Conservation (phyloP, 1,140 invertebrate species). For the Drosophila kurseongensis region DNA sequence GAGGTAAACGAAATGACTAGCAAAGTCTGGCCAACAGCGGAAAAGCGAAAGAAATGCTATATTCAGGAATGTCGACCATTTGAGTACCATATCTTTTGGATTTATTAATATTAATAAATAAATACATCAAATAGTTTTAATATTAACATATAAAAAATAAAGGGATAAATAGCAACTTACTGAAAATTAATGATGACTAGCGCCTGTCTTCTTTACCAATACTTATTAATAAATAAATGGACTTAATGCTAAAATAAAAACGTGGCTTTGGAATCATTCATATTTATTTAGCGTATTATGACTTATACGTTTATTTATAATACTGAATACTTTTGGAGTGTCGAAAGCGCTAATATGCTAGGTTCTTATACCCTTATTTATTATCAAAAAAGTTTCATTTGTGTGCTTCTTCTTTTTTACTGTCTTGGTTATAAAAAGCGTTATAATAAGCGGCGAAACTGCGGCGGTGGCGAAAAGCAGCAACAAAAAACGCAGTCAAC, state of each 20-base stretch:
- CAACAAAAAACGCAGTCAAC: constrained; percentile 47
- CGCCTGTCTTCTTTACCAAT: no score
- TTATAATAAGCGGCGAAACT: constrained; percentile 70
- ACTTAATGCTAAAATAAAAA: no score
- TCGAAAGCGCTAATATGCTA: neutral
- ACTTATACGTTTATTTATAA: no score
- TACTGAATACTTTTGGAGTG: neutral
- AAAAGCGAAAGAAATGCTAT: constrained; percentile 1
- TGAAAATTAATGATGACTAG: neutral
- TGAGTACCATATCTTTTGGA: neutral
- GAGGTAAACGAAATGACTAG: constrained; percentile 28
- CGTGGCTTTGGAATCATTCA: no score
- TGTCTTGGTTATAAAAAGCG: constrained; percentile 62
- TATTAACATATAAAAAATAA: neutral
- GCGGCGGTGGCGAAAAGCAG: constrained; percentile 35
- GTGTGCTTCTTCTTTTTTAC: constrained; percentile 11
- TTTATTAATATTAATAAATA: neutral
- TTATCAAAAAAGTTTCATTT: constrained; percentile 59
- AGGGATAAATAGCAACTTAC: neutral
- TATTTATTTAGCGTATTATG: no score
- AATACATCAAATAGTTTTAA: no score
- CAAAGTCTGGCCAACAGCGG: constrained; percentile 50
- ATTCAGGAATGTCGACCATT: neutral
- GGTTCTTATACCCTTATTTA: constrained; percentile 5
- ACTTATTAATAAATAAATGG: no score